phyloP scores from a whole-genome alignment of 2,888 invertebrate species.

The Cistogaster globosa region DNA sequence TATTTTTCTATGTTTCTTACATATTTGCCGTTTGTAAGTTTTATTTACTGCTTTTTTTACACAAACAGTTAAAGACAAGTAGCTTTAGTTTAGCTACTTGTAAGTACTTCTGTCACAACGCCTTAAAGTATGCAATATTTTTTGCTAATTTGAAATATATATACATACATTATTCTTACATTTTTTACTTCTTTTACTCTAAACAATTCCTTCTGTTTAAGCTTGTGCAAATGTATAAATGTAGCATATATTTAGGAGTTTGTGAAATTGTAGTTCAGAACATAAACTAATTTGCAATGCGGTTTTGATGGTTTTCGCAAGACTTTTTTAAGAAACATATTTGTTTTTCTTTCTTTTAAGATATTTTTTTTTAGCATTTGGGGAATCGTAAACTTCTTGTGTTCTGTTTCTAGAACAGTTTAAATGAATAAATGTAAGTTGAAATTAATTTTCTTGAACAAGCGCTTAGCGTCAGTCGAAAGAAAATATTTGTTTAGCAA shows the following conservation, averaged over 20 bases:
- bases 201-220: conserved; percentile 7
- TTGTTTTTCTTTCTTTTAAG: conserved; percentile 2
- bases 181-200: conserved; percentile 33
- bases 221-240: conserved; percentile 18
- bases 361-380: conserved; percentile 48
- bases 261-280: conserved; percentile 53
- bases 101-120: conserved; percentile 34
- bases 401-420: conserved; percentile 27
- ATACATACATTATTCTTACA: conserved; percentile 30
- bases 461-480: conserved; percentile 19
- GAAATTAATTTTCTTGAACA: conserved; percentile 47
- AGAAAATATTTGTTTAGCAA: conserved; percentile 5
- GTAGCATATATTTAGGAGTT: conserved; percentile 46
- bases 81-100: conserved; percentile 7
- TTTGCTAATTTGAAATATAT: conserved; percentile 50
- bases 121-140: conserved; percentile 63
- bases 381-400: conserved; percentile 20
- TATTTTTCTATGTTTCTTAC: conserved; percentile 16
- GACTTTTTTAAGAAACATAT: conserved; percentile 8
- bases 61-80: conserved; percentile 16
- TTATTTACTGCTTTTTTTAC: conserved; percentile 16
- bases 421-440: conserved; percentile 50
- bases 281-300: conserved; percentile 77
- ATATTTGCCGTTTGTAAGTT: conserved; percentile 36
- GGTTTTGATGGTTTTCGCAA: conserved; percentile 72